Evolutionary conservation across 2,113 vertebrate species (phyloP).

Genomic region (Myiopsitta monachus): DNA sequence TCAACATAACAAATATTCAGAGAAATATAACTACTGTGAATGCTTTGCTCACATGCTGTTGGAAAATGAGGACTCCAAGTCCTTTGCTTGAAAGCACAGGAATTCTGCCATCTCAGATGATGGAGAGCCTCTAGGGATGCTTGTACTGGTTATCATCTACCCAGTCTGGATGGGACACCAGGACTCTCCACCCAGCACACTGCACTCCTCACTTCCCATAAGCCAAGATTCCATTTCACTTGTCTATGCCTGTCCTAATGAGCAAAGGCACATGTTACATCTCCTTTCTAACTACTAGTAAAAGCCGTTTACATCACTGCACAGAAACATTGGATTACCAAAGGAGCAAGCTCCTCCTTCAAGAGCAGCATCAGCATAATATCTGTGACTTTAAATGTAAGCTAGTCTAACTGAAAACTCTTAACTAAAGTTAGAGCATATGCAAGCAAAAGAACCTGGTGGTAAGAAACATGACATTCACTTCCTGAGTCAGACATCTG

Average conservation of each 20-base stretch:
- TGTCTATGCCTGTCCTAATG: not conserved
- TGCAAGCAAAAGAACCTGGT: not conserved
- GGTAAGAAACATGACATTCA: not conserved
- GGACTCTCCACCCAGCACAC: not conserved
- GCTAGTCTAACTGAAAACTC: not conserved
- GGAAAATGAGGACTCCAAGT: not conserved
- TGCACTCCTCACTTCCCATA: not conserved
- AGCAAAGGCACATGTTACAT: accelerated
- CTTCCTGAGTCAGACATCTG: not conserved
- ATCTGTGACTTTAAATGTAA: not conserved
- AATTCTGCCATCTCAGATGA: not conserved
- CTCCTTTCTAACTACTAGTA: not conserved
- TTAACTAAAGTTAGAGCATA: not conserved
- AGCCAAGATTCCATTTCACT: not conserved
- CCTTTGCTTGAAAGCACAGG: not conserved
- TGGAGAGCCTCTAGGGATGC: not conserved
- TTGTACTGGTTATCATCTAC: not conserved
- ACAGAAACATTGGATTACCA: not conserved
- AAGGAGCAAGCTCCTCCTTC: not conserved
- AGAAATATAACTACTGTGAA: not conserved
- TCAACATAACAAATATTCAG: not conserved
- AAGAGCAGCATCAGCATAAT: not conserved
- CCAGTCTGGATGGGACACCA: not conserved
- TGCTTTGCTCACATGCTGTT: not conserved
- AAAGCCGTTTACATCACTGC: not conserved